Conservation (phyloP, 1,140 invertebrate species). For the Temnothorax curvispinosus region DNA sequence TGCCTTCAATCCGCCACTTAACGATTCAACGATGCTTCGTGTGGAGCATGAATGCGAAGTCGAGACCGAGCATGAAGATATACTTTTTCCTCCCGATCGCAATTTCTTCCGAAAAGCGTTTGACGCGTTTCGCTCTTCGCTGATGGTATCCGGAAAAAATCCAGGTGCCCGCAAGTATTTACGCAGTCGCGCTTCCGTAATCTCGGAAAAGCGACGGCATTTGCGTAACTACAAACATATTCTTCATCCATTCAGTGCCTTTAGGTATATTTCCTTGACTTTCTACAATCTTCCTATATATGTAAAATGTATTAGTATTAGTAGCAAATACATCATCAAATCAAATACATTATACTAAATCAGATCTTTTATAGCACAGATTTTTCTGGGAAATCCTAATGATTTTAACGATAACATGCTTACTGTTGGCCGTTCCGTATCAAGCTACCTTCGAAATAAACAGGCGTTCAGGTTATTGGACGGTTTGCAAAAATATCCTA, state of each 20-base stretch:
- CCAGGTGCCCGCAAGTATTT: constrained; percentile 77
- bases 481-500: constrained; percentile 74
- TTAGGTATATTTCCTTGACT: constrained; percentile 76
- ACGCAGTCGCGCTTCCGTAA: constrained; percentile 77
- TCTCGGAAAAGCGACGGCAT: constrained; percentile 79
- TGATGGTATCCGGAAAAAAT: constrained; percentile 78
- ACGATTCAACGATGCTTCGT: constrained; percentile 64
- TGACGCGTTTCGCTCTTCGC: constrained; percentile 57
- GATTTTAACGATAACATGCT: constrained; percentile 70
- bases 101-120: constrained; percentile 50
- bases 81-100: constrained; percentile 72
- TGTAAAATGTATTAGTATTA: neutral
- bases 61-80: constrained; percentile 60
- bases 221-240: constrained; percentile 70
- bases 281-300: neutral
- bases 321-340: neutral
- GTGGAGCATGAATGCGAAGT: constrained; percentile 76
- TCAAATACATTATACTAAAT: neutral
- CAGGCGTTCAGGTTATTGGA: constrained; percentile 61
- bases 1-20: neutral
- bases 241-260: constrained; percentile 83
- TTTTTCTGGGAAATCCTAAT: constrained; percentile 78
- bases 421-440: constrained; percentile 77
- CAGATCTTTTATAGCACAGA: constrained; percentile 11
- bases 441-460: constrained; percentile 77